Evolutionary conservation across 35 echinoderm and acorn worm genomes (phyloP).

Genomic region (Acanthaster planci): DNA sequence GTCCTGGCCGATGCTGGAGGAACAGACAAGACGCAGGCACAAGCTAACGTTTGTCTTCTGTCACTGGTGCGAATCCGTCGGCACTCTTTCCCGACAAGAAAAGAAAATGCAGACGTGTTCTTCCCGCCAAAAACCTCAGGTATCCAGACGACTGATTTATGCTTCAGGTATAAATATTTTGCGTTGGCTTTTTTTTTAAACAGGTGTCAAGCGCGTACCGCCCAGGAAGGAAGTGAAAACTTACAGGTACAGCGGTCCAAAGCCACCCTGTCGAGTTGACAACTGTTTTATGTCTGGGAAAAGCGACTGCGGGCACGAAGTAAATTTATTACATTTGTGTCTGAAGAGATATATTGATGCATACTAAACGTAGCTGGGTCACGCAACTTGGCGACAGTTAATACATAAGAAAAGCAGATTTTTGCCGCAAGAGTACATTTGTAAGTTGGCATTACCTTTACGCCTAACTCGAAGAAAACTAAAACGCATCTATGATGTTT

Average conservation of each 20-base stretch:
- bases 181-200: constrained; percentile 10
- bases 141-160: constrained; percentile 31
- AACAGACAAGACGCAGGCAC: no score
- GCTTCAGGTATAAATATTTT: constrained; percentile 22
- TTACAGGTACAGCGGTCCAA: constrained; percentile 11
- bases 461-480: no score
- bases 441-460: no score
- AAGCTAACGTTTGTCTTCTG: not conserved
- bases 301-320: not conserved
- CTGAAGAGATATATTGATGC: no score
- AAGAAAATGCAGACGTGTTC: constrained; percentile 7
- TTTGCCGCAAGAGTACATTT: no score
- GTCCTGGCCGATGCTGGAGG: no score
- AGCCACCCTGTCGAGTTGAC: not conserved
- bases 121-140: constrained; percentile 17
- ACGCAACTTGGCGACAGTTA: no score
- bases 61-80: not conserved
- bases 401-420: no score
- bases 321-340: not conserved
- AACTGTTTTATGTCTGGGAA: constrained; percentile 4
- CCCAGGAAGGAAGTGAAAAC: constrained; percentile 24
- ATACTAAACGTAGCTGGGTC: no score
- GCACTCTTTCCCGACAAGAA: not conserved
- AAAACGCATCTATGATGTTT: no score
- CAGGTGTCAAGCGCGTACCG: constrained; percentile 26